Conservation (phyloP, 2,888 invertebrate genomes). For the Rutpela maculata region DNA sequence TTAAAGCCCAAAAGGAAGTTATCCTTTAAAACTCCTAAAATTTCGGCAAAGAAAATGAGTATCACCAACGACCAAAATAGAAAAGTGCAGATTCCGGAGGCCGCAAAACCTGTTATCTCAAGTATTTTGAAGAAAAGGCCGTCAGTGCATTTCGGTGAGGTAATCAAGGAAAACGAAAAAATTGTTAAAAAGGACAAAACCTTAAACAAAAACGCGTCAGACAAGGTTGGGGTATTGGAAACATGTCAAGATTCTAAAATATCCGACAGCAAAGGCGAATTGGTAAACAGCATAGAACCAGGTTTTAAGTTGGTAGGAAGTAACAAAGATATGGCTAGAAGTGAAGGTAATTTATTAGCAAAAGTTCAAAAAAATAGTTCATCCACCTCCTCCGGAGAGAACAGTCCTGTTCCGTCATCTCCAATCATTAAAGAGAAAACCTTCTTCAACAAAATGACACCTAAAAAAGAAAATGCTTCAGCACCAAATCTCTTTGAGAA, state of each 20-base stretch:
- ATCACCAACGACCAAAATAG: constrained; percentile 52
- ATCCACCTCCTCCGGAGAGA: not conserved
- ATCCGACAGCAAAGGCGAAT: not conserved
- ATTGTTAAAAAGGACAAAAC: constrained; percentile 3
- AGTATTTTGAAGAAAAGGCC: constrained; percentile 63
- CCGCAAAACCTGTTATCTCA: constrained; percentile 59
- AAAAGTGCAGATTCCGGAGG: constrained; percentile 58
- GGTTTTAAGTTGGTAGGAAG: not conserved
- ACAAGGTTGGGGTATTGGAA: not conserved
- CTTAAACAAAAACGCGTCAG: not conserved
- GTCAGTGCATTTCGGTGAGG: constrained; percentile 50
- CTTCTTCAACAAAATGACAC: constrained; percentile 9
- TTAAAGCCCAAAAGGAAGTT: constrained; percentile 20
- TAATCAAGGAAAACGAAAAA: constrained; percentile 55
- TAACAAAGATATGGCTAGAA: not conserved
- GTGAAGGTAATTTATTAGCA: not conserved
- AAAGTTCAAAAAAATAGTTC: not conserved
- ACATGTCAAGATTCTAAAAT: not conserved
- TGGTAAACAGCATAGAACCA: not conserved
- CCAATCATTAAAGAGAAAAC: not conserved
- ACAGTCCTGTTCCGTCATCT: not conserved
- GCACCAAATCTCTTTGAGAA: constrained; percentile 8
- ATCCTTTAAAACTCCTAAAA: constrained; percentile 28
- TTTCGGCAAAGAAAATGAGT: constrained; percentile 32
- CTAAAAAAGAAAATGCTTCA: constrained; percentile 25